Conservation (phyloP, 35 echinoderm and acorn worm genomes). For the Nesometra sesokonis region DNA sequence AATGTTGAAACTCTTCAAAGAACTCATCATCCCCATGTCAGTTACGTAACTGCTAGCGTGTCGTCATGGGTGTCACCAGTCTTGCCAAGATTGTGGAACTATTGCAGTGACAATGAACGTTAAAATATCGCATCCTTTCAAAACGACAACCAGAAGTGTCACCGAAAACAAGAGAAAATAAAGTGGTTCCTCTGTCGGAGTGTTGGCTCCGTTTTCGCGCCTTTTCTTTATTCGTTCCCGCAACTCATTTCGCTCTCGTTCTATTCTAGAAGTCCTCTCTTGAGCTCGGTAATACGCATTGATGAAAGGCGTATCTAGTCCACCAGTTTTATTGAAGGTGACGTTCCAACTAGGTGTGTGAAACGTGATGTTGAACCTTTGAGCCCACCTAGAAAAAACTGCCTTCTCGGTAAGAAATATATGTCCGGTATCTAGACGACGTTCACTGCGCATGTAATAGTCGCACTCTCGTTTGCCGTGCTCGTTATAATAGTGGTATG, state of each 20-base stretch:
- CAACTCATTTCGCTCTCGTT: not conserved
- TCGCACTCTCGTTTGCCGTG: constrained; percentile 48
- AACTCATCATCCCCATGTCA: too few species aligned
- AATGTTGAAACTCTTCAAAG: too few species aligned
- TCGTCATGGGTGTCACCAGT: not conserved
- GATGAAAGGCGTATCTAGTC: constrained; percentile 66
- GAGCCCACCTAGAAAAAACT: constrained; percentile 80
- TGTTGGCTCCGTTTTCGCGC: not conserved
- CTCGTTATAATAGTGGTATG: constrained; percentile 79
- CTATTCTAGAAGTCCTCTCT: not conserved
- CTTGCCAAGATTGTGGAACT: not conserved
- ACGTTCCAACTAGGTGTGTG: constrained; percentile 43
- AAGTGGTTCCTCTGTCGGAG: not conserved
- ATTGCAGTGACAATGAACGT: not conserved
- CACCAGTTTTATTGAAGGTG: constrained; percentile 33
- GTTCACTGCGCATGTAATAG: constrained; percentile 72
- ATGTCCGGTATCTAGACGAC: constrained; percentile 57
- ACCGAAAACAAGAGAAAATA: not conserved
- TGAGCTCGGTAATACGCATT: not conserved
- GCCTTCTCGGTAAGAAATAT: constrained; percentile 81
- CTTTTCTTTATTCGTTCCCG: not conserved
- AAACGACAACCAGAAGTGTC: not conserved
- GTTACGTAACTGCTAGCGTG: too few species aligned
- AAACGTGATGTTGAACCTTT: constrained; percentile 57
- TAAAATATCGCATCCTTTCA: not conserved